A percentile compares a stretch with the other conserved stretches of the same genome.
Evolutionary conservation across 1,140 invertebrate genomes (phyloP).

Genomic region (Leucophenga varia): DNA sequence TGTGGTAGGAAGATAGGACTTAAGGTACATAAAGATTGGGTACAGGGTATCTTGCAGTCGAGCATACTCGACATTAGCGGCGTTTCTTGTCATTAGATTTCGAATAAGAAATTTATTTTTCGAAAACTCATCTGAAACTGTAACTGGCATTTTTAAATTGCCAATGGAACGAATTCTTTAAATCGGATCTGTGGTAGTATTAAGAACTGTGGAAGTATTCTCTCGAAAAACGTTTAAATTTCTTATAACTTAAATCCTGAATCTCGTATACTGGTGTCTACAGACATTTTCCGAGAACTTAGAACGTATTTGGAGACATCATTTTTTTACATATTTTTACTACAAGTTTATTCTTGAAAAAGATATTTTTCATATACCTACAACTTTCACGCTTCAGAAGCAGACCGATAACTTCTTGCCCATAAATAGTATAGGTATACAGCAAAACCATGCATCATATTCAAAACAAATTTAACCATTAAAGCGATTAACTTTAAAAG

Average conservation of each 20-base stretch:
- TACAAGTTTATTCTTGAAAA: not conserved
- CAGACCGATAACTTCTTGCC: too few species aligned
- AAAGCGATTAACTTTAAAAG: conserved; percentile 28
- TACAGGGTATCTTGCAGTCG: too few species aligned
- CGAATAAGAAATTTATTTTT: too few species aligned
- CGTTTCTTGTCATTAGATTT: too few species aligned
- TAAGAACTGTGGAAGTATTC: not conserved
- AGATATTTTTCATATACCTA: conserved; percentile 4
- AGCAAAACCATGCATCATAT: not conserved
- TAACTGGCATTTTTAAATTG: too few species aligned
- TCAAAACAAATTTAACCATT: conserved; percentile 1
- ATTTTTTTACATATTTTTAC: too few species aligned
- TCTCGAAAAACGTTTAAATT: not conserved
- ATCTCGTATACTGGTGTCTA: not conserved
- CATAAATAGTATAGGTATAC: not conserved
- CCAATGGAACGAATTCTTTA: not conserved
- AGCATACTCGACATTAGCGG: too few species aligned
- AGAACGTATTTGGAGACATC: not conserved
- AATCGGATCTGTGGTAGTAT: not conserved
- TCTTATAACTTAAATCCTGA: not conserved
- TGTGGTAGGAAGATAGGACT: too few species aligned
- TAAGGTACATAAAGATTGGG: too few species aligned
- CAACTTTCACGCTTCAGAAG: conserved; percentile 2
- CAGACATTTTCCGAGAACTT: conserved; percentile 1
- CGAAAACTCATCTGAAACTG: too few species aligned